A percentile compares a stretch with the other conserved stretches of the same genome.
phyloP scores from a whole-genome alignment of 2,888 invertebrate species.

The Agrypnus murinus region DNA sequence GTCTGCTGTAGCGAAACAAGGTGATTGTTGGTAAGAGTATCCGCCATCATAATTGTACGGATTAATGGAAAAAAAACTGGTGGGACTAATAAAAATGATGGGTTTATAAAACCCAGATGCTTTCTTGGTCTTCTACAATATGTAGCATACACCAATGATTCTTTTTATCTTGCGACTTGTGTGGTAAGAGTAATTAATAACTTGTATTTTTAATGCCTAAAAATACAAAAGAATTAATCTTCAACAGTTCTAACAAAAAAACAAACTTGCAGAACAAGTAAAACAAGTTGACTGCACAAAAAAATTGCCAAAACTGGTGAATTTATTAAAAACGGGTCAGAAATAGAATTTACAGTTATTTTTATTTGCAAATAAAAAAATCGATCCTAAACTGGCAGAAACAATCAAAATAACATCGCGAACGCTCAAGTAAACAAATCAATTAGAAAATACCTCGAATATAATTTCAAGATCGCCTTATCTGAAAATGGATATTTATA shows the following conservation, averaged over 20 bases:
- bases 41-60: conserved; percentile 79
- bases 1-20: conserved; percentile 75
- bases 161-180: conserved; percentile 22
- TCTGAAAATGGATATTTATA: conserved; percentile 41
- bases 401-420: too few species aligned
- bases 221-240: conserved; percentile 9
- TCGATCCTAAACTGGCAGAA: too few species aligned
- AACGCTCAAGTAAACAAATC: too few species aligned
- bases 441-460: background rate
- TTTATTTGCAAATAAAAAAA: background rate
- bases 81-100: conserved; percentile 51
- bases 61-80: conserved; percentile 26
- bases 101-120: conserved; percentile 70
- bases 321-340: conserved; percentile 25
- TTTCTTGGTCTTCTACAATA: conserved; percentile 66
- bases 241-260: conserved; percentile 21
- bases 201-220: background rate
- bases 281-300: background rate
- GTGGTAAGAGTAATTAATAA: conserved; percentile 12
- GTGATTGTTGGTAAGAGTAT: conserved; percentile 83
- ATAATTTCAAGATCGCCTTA: conserved; percentile 14
- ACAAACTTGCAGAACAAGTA: background rate
- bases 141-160: conserved; percentile 62
- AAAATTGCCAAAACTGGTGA: conserved; percentile 3
- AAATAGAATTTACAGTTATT: conserved; percentile 29